Percentiles rank a stretch among this genome's conserved stretches.
Conservation (phyloP, 2,888 invertebrate genomes). For the Melieria picta region DNA sequence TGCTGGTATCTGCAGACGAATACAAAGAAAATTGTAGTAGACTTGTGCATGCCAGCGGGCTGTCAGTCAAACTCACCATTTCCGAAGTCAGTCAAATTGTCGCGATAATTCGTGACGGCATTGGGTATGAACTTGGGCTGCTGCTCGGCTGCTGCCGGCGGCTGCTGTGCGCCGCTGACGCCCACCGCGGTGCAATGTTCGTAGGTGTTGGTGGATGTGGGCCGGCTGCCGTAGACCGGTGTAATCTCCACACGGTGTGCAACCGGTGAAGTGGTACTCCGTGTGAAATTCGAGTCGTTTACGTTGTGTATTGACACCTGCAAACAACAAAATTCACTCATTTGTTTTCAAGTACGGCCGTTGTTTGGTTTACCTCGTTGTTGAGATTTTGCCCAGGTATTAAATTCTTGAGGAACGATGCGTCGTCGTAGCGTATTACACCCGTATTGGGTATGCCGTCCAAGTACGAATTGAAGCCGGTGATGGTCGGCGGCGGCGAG, state of each 20-base stretch:
- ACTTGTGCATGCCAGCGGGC: background rate
- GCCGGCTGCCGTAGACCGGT: slow-evolving; percentile 58
- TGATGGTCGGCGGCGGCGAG: slow-evolving; percentile 64
- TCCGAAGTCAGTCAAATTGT: slow-evolving; percentile 54
- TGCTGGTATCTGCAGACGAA: slow-evolving; percentile 60
- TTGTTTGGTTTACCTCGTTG: slow-evolving; percentile 58
- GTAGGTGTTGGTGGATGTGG: slow-evolving; percentile 53
- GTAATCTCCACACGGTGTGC: slow-evolving; percentile 66
- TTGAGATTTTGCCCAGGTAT: slow-evolving; percentile 67
- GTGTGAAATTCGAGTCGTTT: slow-evolving; percentile 64
- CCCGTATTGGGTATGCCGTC: slow-evolving; percentile 64
- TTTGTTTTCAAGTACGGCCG: background rate
- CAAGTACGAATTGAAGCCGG: slow-evolving; percentile 63
- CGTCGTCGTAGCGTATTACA: slow-evolving; percentile 64
- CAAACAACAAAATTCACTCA: background rate
- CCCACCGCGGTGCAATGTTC: slow-evolving; percentile 48
- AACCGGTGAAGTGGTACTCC: slow-evolving; percentile 59
- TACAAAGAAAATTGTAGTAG: slow-evolving; percentile 14
- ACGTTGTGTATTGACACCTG: slow-evolving; percentile 66
- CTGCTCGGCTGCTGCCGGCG: slow-evolving; percentile 38
- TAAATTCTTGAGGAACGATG: slow-evolving; percentile 63
- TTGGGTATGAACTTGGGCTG: slow-evolving; percentile 36
- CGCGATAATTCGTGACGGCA: slow-evolving; percentile 53
- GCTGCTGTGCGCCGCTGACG: slow-evolving; percentile 37
- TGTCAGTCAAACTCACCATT: slow-evolving; percentile 45